phyloP scores from a whole-genome alignment of 2,888 invertebrate genomes.

The Opisthograptis luteolata region DNA sequence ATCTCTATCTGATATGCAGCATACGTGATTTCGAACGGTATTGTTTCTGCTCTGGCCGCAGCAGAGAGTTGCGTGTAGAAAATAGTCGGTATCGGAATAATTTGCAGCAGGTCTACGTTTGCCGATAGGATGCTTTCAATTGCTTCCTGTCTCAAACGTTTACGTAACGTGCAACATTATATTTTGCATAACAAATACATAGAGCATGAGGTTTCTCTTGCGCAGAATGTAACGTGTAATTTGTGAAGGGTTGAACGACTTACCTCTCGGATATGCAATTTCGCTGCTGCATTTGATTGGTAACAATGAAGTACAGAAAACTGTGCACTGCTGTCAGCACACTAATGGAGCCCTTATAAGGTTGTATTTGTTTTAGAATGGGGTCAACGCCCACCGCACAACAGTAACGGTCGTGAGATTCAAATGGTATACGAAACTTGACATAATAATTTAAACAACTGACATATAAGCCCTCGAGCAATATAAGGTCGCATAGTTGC shows the following conservation, averaged over 20 bases:
- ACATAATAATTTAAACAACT: conserved; percentile 48
- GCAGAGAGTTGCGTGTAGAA: conserved; percentile 50
- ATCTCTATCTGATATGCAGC: conserved; percentile 46
- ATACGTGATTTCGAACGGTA: conserved; percentile 43
- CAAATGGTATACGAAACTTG: conserved; percentile 49
- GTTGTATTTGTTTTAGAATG: conserved; percentile 54
- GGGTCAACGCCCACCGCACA: conserved; percentile 63
- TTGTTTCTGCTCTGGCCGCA: conserved; percentile 37
- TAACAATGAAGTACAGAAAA: conserved; percentile 53
- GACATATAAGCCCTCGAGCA: conserved; percentile 20
- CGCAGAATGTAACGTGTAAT: conserved; percentile 35
- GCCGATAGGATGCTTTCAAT: conserved; percentile 55
- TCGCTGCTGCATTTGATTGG: conserved; percentile 34
- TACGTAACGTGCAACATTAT: conserved; percentile 48
- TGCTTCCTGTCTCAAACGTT: conserved; percentile 57
- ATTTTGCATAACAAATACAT: conserved; percentile 48
- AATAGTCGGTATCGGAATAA: conserved; percentile 59
- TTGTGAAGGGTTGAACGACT: conserved; percentile 38
- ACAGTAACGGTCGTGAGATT: conserved; percentile 64
- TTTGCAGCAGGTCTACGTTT: conserved; percentile 58
- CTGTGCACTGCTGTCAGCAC: conserved; percentile 51
- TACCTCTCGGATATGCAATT: conserved; percentile 33
- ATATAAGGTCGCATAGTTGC: conserved; percentile 6
- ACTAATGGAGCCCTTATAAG: conserved; percentile 68
- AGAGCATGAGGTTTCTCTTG: conserved; percentile 32